Evolutionary conservation across 2,113 vertebrate genomes (phyloP).

Genomic region (Empidonax alnorum): DNA sequence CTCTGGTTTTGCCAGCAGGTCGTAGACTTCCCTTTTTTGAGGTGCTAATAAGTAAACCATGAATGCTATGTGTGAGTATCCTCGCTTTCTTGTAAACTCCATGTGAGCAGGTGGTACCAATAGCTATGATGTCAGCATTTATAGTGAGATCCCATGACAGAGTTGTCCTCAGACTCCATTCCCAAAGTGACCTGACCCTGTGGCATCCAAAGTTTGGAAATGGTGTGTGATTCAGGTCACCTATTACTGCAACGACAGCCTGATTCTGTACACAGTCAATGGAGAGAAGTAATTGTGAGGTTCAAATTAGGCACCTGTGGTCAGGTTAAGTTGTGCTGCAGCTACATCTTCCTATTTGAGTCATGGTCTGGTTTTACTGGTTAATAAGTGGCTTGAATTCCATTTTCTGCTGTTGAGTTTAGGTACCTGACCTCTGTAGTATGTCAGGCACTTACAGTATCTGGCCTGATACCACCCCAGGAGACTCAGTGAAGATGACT

Average conservation of each 20-base stretch:
- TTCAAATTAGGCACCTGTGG: neutral
- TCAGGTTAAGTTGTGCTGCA: neutral
- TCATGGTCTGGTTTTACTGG: constrained; percentile 58
- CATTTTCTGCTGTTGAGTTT: neutral
- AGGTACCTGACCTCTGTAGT: constrained; percentile 48
- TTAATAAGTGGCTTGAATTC: neutral
- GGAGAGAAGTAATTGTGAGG: neutral
- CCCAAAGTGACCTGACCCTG: constrained; percentile 11
- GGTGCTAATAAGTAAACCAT: neutral
- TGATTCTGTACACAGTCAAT: neutral
- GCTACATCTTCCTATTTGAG: constrained; percentile 1
- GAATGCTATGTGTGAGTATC: neutral
- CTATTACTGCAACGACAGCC: neutral
- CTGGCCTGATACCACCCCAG: neutral
- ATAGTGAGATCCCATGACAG: neutral
- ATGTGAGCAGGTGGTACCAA: neutral
- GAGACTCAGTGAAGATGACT: neutral
- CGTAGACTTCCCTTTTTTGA: neutral
- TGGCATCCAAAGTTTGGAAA: constrained; percentile 3
- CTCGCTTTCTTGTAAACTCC: neutral
- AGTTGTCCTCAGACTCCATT: neutral
- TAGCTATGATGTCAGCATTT: neutral
- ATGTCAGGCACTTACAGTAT: constrained; percentile 11
- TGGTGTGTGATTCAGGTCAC: constrained; percentile 18
- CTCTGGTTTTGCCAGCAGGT: neutral